Evolutionary conservation across 2,113 vertebrate species (phyloP), one percentile per base, ranked within the genome.

Genomic region (Pseudopipra pipra): DNA sequence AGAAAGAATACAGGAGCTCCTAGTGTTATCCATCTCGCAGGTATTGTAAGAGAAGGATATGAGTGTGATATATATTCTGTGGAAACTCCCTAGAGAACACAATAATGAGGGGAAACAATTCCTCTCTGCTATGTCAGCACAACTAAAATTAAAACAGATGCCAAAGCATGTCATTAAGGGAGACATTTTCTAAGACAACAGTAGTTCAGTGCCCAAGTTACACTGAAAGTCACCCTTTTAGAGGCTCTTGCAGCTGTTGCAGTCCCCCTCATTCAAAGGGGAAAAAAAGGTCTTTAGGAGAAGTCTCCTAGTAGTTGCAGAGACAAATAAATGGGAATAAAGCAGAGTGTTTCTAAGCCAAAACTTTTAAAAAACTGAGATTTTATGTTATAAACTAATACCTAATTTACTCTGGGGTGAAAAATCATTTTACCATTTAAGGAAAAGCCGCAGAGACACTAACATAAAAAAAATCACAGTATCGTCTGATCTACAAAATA

Each of bases 71-170:
- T 43, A 49, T 79, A 79, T 89, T 91, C 37, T 51, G 21, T 76
- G 28, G 62, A 83, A 96, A 82, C 25, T 90, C 85, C 46, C 63
- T 91, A 47, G 88, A 66, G 74, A 58, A 85, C 78, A 70, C 28
- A 66, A 37, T 76, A 89, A 87, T 80, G 62, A 85, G 76, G 46
- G 62, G 37, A 89, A 95, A 87, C 55, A 78, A 91, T 85, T 87
- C 21, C 37, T 56, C 37, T 85, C 81, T 95, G 85, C 85, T 79
- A 54, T 89, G 63, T 88, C 91, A 95, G 91, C 87, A 67, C 71
- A 96, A 89, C 44, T 62, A 66, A 96, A 96, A 93, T 87, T 94
- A 93, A 96, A 96, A 89, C 89, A 91, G 77, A 90, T 94, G 89
- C 87, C 78, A 85, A 91, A 76, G 58, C 27, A 62, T 75, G 35